These are phyloP conservation scores for Drosophila willistoni DNA, from an alignment of 1,140 invertebrate species.

Conservation along the genomic window DNA sequence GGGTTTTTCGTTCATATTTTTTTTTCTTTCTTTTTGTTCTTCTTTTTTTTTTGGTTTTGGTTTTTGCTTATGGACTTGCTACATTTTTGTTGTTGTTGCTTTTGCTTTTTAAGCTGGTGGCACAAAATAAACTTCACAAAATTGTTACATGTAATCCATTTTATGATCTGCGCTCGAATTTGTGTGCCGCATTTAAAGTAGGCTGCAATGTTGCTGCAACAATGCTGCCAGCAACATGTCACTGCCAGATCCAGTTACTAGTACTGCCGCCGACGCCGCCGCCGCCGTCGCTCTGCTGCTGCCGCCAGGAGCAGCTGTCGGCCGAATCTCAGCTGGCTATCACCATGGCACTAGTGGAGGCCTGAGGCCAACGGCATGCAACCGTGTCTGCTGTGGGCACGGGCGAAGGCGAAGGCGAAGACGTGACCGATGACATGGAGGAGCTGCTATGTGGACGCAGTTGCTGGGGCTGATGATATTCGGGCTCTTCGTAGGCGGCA, in stretches of 20 bases:
- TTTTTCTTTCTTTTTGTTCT: constrained; percentile 17
- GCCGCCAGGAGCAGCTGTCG: constrained; percentile 58
- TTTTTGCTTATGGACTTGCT: constrained; percentile 19
- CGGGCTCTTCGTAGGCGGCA: constrained; percentile 74
- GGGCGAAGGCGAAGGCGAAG: constrained; percentile 42
- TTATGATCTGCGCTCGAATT: constrained; percentile 69
- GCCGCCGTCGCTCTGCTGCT: background rate
- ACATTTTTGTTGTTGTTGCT: background rate
- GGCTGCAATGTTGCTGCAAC: constrained; percentile 5
- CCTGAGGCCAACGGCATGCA: constrained; percentile 66
- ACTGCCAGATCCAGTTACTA: constrained; percentile 71
- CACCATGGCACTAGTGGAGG: constrained; percentile 67
- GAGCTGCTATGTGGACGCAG: constrained; percentile 61
- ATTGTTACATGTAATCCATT: constrained; percentile 77
- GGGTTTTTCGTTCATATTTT: constrained; percentile 59
- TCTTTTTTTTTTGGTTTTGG: constrained; percentile 32
- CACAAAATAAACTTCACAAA: constrained; percentile 69
- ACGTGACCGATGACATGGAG: constrained; percentile 66
- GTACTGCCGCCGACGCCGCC: constrained; percentile 27
- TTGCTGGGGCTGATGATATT: constrained; percentile 77
- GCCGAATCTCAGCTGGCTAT: constrained; percentile 79
- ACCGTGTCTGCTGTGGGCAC: constrained; percentile 35
- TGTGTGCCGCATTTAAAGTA: constrained; percentile 73
- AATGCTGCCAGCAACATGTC: constrained; percentile 53
- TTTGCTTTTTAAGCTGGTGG: constrained; percentile 5